phyloP scores from a whole-genome alignment of 2,888 invertebrate species.

The Zaprionus lineosus region DNA sequence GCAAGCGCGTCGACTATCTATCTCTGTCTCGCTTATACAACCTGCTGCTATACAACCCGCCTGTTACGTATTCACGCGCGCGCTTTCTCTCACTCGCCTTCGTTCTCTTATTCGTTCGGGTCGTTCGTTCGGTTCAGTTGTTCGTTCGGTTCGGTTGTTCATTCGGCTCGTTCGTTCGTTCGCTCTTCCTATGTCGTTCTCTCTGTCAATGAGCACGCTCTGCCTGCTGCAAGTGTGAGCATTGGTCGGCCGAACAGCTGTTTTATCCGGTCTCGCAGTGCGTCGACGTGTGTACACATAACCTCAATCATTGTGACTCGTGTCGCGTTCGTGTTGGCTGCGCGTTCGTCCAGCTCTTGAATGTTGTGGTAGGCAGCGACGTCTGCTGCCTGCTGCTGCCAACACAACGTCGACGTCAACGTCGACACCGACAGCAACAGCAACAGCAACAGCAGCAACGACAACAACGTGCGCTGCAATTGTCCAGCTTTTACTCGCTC shows the following conservation, averaged over 20 bases:
- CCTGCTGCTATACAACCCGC: slow-evolving; percentile 8
- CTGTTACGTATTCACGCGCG: slow-evolving; percentile 22
- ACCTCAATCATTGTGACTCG: slow-evolving; percentile 56
- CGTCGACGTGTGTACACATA: slow-evolving; percentile 72
- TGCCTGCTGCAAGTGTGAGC: slow-evolving; percentile 13
- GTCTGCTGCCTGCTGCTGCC: slow-evolving; percentile 51
- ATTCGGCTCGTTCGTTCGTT: too few species aligned
- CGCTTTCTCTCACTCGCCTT: slow-evolving; percentile 19
- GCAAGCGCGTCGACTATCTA: slow-evolving; percentile 13
- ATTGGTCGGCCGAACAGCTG: slow-evolving; percentile 42
- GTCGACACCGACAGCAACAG: slow-evolving; percentile 4
- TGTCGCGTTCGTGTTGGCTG: slow-evolving; percentile 23
- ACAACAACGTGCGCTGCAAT: slow-evolving; percentile 41
- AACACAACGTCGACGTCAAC: slow-evolving; percentile 41
- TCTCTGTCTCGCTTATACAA: slow-evolving; percentile 19
- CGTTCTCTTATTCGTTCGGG: too few species aligned
- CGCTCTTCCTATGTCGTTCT: slow-evolving; percentile 1
- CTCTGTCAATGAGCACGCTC: neutral
- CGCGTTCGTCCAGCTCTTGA: slow-evolving; percentile 38
- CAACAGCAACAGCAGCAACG: slow-evolving; percentile 32
- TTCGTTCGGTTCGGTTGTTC: too few species aligned
- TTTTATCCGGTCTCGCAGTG: slow-evolving; percentile 49
- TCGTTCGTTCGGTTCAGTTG: too few species aligned
- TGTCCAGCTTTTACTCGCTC: slow-evolving; percentile 4
- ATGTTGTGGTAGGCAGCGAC: slow-evolving; percentile 72